These are phyloP conservation scores for Eristalis intricaria DNA, from an alignment of 2,888 invertebrate species.

Conservation along the genomic window DNA sequence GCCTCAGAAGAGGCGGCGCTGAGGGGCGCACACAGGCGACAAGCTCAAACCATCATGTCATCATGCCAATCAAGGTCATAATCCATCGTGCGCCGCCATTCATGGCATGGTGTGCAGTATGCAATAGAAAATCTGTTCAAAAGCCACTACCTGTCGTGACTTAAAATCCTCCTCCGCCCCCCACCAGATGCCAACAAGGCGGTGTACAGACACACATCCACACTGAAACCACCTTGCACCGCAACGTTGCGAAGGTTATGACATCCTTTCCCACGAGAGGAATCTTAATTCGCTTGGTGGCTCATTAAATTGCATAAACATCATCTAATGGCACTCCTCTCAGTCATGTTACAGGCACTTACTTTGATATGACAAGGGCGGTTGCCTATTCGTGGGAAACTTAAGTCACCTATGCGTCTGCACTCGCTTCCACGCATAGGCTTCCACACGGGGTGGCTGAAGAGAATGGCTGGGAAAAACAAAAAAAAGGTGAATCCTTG, in stretches of 20 bases:
- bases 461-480: neutral
- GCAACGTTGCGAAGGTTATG: conserved; percentile 37
- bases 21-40: too few species aligned
- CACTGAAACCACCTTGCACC: neutral
- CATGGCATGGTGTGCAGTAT: too few species aligned
- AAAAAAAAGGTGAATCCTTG: conserved; percentile 40
- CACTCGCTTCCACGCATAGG: neutral
- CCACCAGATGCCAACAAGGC: neutral
- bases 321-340: conserved; percentile 46
- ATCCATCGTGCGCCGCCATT: too few species aligned
- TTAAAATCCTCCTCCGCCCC: neutral
- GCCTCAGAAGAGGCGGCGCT: too few species aligned
- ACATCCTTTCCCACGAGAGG: conserved; percentile 14
- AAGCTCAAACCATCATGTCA: too few species aligned
- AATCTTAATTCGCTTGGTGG: conserved; percentile 38
- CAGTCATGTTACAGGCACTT: conserved; percentile 54
- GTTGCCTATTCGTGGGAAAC: conserved; percentile 11
- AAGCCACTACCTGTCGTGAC: neutral
- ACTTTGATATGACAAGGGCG: conserved; percentile 33
- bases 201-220: neutral
- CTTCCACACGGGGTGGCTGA: neutral
- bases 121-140: neutral
- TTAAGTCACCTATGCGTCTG: neutral
- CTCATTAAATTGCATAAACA: conserved; percentile 57
- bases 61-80: too few species aligned